phyloP scores from a whole-genome alignment of 2,113 vertebrate genomes.

The Carettochelys insculpta region DNA sequence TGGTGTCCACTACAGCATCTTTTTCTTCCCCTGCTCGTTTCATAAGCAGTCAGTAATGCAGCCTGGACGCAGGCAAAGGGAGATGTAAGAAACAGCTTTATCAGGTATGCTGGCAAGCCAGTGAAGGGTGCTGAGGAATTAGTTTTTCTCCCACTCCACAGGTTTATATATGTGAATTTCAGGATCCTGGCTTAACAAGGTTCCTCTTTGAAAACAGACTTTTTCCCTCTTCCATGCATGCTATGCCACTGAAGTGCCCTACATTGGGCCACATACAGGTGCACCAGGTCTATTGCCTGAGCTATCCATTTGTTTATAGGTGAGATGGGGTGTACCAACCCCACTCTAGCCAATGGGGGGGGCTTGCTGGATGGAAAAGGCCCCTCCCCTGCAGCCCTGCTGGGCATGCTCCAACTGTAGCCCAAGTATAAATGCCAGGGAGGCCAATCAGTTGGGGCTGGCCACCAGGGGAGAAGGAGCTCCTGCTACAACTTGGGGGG shows the following conservation, averaged over 20 bases:
- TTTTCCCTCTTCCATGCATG: background rate
- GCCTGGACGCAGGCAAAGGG: background rate
- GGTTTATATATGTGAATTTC: background rate
- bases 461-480: too few relatives aligned
- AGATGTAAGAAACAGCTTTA: background rate
- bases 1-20: background rate
- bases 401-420: too few relatives aligned
- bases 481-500: too few relatives aligned
- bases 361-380: too few relatives aligned
- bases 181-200: background rate
- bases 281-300: background rate
- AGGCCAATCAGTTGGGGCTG: too few relatives aligned
- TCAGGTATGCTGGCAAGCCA: too few relatives aligned
- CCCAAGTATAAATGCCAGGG: too few relatives aligned
- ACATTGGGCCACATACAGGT: background rate
- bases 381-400: too few relatives aligned
- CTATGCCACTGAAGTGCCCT: background rate
- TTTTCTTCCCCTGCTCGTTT: background rate
- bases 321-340: too few relatives aligned
- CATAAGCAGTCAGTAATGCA: background rate
- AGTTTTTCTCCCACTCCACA: rapidly evolving
- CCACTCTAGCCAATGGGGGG: too few relatives aligned
- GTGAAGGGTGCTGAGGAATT: background rate
- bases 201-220: background rate
- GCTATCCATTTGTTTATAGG: background rate